Conservation (phyloP, 2,797 vertebrate species). For the Steatocranus sp. region DNA sequence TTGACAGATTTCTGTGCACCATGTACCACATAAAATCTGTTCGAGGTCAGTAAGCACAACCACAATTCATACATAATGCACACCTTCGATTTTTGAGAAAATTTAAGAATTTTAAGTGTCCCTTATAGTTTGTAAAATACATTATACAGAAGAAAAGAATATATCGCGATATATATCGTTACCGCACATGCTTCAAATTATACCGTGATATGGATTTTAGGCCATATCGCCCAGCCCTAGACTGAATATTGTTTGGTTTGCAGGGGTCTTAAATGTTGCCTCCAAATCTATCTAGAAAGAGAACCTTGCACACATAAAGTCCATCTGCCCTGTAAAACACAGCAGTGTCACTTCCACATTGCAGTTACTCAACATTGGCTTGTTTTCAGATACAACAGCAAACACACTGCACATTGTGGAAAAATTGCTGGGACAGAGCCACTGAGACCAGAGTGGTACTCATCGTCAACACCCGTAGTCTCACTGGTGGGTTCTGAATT, state of each 20-base stretch:
- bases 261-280: neutral
- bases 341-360: neutral
- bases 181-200: too few species aligned
- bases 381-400: slow-evolving; percentile 19
- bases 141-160: too few species aligned
- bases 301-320: neutral
- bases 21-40: too few species aligned
- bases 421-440: neutral
- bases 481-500: neutral
- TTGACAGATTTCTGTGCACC: too few species aligned
- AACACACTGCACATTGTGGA: slow-evolving; percentile 2
- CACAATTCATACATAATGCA: too few species aligned
- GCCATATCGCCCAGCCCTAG: too few species aligned
- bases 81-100: too few species aligned
- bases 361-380: slow-evolving; percentile 4
- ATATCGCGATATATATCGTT: too few species aligned
- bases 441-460: neutral
- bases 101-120: too few species aligned
- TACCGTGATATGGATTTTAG: too few species aligned
- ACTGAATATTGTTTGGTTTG: neutral
- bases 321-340: neutral
- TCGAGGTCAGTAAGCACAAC: too few species aligned
- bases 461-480: slow-evolving; percentile 3
- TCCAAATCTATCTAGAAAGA: neutral
- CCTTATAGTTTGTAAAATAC: too few species aligned